Evolutionary conservation across 2,797 vertebrate species (phyloP).

Genomic region (Tauraco hartlaubi): DNA sequence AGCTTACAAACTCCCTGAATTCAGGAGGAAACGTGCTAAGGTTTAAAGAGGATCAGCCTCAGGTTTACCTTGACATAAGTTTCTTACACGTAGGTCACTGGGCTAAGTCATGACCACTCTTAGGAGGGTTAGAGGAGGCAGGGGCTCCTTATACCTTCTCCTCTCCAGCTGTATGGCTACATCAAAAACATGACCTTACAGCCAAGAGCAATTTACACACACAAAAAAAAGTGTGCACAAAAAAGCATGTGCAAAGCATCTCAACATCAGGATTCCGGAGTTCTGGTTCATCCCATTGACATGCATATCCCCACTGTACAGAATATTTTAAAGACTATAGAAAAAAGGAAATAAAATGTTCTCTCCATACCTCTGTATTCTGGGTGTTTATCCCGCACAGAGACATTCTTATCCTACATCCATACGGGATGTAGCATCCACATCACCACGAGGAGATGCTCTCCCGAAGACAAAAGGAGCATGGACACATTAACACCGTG

Average conservation of each 20-base stretch:
- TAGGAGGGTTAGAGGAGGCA: not conserved
- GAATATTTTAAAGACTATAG: not conserved
- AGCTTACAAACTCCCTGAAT: not conserved
- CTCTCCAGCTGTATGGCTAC: not conserved
- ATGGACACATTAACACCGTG: not conserved
- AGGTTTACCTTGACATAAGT: not conserved
- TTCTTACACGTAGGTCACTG: not conserved
- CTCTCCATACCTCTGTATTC: not conserved
- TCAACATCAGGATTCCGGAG: not conserved
- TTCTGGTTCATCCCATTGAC: not conserved
- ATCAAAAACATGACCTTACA: not conserved
- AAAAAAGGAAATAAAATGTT: not conserved
- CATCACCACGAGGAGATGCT: not conserved
- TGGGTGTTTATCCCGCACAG: not conserved
- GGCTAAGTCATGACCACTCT: not conserved
- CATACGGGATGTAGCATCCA: not conserved
- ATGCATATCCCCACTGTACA: not conserved
- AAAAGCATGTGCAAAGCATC: not conserved
- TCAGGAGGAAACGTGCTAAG: not conserved
- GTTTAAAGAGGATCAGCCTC: not conserved
- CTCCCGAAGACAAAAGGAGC: not conserved
- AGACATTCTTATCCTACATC: not conserved
- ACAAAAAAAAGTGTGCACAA: not conserved
- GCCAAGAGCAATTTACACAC: not conserved
- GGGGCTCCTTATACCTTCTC: not conserved